Base-by-base conservation (phyloP, 2,888 invertebrate genomes). In the Scaptomyza polygonia region DNA sequence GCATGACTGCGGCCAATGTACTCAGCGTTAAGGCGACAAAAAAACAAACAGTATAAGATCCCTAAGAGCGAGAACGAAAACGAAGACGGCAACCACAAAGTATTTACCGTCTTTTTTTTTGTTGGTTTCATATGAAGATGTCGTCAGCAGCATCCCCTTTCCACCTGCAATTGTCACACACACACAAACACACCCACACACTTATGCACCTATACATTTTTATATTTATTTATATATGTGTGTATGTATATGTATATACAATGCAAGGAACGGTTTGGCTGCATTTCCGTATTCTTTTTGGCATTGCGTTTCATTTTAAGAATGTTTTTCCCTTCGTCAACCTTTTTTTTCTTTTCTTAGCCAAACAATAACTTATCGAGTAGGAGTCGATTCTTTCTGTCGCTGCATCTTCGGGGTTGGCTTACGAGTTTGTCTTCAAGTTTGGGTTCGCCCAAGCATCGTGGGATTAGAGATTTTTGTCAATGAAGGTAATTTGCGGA, bases 401-500 rank as follows among this genome's bases (percentile, higher is more conserved):
- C 7, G 14, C 3, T 57, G 12, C n/a, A 5, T 9, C 16, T 14
- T 27, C 36, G 62, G 57, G 53, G 56, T 57, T 65, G 67, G 49
- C 48, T 51, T 62, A 53, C 53, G 58, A 67, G 66, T 71, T 72
- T 69, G 67, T 68, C 72, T 65, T 81, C 70, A 62, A 61, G 86
- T 86, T 87, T 82, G 81, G 73, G 72, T 29, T 54, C 48, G 67
- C 45, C 51, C 39, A 39, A 55, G 61, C 64, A 61, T 44, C 64
- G 51, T 78, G 86, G 90, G 90, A 90, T 89, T 90, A 90, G 87
- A 88, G 89, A 90, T 90, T 90, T 90, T 90, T 90, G 90, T 90
- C 90, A 90, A 90, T 90, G 89, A 89, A 89, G 89, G 90, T 90
- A 90, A 90, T 90, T 90, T 90, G 90, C 89, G 89, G 90, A 90